phyloP scores from a whole-genome alignment of 1,140 invertebrate species.

The Camponotus vicinus region DNA sequence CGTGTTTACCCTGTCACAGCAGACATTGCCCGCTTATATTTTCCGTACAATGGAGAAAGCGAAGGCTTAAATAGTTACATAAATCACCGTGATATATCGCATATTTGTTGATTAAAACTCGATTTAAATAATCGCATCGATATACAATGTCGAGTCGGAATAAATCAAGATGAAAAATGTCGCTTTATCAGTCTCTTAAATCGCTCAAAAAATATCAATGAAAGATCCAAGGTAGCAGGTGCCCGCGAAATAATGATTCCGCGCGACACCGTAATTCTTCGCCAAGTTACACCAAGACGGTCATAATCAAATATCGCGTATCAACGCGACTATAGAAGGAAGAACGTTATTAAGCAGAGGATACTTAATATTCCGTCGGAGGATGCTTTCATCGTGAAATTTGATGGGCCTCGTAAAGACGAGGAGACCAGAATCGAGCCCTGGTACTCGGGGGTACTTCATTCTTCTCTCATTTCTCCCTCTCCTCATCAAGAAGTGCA shows the following conservation, averaged over 20 bases:
- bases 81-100: conserved; percentile 49
- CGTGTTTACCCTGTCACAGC: conserved; percentile 33
- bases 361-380: conserved; percentile 78
- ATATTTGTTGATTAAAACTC: not conserved
- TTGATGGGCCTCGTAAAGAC: conserved; percentile 80
- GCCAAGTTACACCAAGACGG: not conserved
- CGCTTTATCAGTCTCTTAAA: not conserved
- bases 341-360: conserved; percentile 65
- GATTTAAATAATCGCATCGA: not conserved
- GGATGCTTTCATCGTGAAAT: conserved; percentile 79
- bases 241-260: not conserved
- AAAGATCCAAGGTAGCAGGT: not conserved
- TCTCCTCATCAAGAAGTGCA: conserved; percentile 2
- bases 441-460: not conserved
- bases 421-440: conserved; percentile 59
- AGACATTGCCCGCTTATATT: not conserved
- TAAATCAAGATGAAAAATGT: not conserved
- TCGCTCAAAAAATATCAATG: conserved; percentile 12
- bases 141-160: not conserved
- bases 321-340: conserved; percentile 18
- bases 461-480: conserved; percentile 26
- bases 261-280: conserved; percentile 9
- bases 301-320: conserved; percentile 46
- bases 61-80: conserved; percentile 32
- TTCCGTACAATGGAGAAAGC: conserved; percentile 54